Evolutionary conservation across 2,113 vertebrate genomes (phyloP).

Genomic region (Alosa alosa): DNA sequence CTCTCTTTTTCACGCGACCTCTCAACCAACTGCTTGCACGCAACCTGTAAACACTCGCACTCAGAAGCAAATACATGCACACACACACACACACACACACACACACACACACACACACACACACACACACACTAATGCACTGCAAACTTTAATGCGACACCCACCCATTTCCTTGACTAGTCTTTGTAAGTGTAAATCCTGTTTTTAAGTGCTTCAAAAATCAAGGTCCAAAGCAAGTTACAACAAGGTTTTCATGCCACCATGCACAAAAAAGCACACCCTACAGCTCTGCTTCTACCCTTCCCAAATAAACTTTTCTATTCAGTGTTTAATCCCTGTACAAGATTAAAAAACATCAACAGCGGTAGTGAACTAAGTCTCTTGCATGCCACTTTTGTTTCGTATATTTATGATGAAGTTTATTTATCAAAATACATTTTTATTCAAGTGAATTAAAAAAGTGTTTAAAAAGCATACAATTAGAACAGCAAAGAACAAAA

Average conservation of each 20-base stretch:
- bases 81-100: slow-evolving; percentile 41
- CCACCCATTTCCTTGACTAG: slow-evolving; percentile 42
- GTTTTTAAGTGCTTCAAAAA: slow-evolving; percentile 49
- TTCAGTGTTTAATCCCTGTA: slow-evolving; percentile 23
- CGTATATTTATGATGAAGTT: not conserved
- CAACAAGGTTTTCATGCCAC: slow-evolving; percentile 55
- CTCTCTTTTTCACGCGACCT: slow-evolving; percentile 31
- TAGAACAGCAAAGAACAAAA: not conserved
- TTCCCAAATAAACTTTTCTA: slow-evolving; percentile 37
- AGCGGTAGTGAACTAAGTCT: not conserved
- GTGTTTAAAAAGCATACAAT: not conserved
- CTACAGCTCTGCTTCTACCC: slow-evolving; percentile 36
- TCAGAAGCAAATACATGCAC: not conserved
- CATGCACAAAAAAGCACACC: slow-evolving; percentile 41
- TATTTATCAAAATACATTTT: not conserved
- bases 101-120: slow-evolving; percentile 35
- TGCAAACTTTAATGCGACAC: slow-evolving; percentile 28
- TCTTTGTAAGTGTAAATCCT: slow-evolving; percentile 46
- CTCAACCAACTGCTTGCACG: slow-evolving; percentile 35
- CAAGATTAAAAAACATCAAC: slow-evolving; percentile 3
- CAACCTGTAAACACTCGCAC: slow-evolving; percentile 31
- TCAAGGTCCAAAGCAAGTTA: slow-evolving; percentile 56
- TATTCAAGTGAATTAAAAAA: not conserved
- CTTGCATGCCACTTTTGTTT: not conserved
- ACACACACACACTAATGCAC: slow-evolving; percentile 34